phyloP scores from a whole-genome alignment of 2,113 vertebrate genomes.

The Oceanodroma tethys region DNA sequence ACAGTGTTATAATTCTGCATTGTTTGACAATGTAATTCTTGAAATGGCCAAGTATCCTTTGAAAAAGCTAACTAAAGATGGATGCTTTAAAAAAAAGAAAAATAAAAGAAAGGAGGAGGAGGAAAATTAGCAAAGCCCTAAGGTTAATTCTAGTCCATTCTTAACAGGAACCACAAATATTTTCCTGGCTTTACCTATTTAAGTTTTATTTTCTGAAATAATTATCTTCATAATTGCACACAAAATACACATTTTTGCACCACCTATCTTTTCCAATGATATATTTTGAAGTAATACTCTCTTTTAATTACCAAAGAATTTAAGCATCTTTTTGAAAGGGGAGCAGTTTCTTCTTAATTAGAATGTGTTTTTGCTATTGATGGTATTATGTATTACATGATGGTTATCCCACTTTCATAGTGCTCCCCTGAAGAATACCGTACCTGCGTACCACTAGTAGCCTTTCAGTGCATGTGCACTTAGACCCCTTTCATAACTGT shows the following conservation, averaged over 20 bases:
- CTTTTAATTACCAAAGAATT: neutral
- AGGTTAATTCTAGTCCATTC: slow-evolving; percentile 36
- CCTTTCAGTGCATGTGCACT: neutral
- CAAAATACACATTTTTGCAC: neutral
- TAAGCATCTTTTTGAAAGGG: neutral
- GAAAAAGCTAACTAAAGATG: neutral
- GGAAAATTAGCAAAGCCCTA: slow-evolving; percentile 18
- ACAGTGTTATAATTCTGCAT: neutral
- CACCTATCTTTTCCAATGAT: neutral
- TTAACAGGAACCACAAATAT: slow-evolving; percentile 37
- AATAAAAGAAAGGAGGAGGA: neutral
- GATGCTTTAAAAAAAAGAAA: neutral
- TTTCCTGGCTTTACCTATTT: slow-evolving; percentile 1
- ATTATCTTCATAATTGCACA: neutral
- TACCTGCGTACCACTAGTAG: neutral
- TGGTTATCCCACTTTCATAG: neutral
- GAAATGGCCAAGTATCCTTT: neutral
- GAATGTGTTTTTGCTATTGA: neutral
- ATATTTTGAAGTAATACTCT: neutral
- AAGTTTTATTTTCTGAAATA: slow-evolving; percentile 20
- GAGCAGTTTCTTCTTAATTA: neutral
- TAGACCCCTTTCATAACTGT: neutral
- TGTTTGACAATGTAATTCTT: neutral
- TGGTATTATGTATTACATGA: neutral
- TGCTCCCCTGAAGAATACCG: neutral